These are phyloP conservation scores for Eristalinus sepulchralis DNA, from an alignment of 2,888 invertebrate genomes.

Conservation along the genomic window DNA sequence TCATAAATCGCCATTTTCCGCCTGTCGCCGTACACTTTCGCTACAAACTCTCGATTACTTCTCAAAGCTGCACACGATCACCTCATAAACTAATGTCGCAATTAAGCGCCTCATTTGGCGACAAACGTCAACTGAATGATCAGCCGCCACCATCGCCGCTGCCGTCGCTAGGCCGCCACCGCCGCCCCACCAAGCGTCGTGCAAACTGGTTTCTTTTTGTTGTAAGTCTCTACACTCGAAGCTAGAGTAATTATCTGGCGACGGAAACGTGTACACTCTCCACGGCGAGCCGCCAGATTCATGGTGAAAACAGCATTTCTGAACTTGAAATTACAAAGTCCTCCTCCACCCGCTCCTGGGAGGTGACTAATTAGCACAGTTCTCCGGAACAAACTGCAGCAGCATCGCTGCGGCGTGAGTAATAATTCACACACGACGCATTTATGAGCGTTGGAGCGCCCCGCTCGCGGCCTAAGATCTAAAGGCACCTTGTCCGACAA, in stretches of 20 bases:
- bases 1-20: not conserved
- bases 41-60: slow-evolving; percentile 16
- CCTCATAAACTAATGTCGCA: slow-evolving; percentile 64
- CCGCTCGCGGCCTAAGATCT: slow-evolving; percentile 55
- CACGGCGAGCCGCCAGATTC: slow-evolving; percentile 24
- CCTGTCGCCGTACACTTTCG: slow-evolving; percentile 10
- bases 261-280: slow-evolving; percentile 27
- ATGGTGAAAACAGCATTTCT: slow-evolving; percentile 43
- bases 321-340: slow-evolving; percentile 54
- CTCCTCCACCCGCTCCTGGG: slow-evolving; percentile 1
- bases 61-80: slow-evolving; percentile 37
- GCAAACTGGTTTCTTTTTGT: slow-evolving; percentile 61
- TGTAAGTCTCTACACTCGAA: not conserved
- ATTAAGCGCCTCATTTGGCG: slow-evolving; percentile 59
- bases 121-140: slow-evolving; percentile 19
- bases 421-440: slow-evolving; percentile 35
- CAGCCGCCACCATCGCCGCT: not conserved
- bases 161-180: not conserved
- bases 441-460: slow-evolving; percentile 46
- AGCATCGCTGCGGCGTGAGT: slow-evolving; percentile 23
- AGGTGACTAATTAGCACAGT: slow-evolving; percentile 61
- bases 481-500: slow-evolving; percentile 49
- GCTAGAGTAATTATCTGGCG: slow-evolving; percentile 10
- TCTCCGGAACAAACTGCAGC: not conserved
- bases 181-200: not conserved